These are phyloP conservation scores for Zootermopsis nevadensis DNA, from an alignment of 2,888 invertebrate species.

Conservation along the genomic window DNA sequence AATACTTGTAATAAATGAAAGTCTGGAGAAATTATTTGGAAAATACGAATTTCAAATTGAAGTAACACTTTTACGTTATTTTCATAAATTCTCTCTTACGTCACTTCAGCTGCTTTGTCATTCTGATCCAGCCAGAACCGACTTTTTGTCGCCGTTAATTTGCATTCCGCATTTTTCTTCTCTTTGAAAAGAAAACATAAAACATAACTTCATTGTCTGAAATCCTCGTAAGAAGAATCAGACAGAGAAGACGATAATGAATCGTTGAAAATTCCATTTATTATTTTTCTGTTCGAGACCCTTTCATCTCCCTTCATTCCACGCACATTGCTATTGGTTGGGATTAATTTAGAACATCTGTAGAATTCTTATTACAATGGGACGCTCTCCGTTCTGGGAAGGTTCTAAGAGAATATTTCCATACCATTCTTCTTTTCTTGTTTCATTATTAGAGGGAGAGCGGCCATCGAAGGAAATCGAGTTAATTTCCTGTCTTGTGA, in stretches of 20 bases:
- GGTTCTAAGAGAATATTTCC: conserved; percentile 23
- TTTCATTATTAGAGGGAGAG: conserved; percentile 18
- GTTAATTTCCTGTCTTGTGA: conserved; percentile 28
- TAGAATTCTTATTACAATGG: conserved; percentile 22
- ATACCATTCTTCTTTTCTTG: conserved; percentile 29
- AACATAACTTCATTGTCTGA: conserved; percentile 2
- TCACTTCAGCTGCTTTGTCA: too few relatives aligned
- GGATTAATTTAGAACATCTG: conserved; percentile 35
- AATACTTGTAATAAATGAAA: too few relatives aligned
- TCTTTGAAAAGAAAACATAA: not conserved
- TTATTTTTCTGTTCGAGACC: conserved; percentile 31
- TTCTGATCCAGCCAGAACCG: too few relatives aligned
- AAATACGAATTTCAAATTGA: too few relatives aligned
- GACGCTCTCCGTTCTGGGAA: not conserved
- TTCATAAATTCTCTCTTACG: too few relatives aligned
- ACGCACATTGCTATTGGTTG: conserved; percentile 33
- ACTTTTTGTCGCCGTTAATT: too few relatives aligned
- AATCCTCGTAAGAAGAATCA: not conserved
- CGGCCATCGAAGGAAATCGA: conserved; percentile 18
- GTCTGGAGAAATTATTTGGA: too few relatives aligned
- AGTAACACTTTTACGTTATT: too few relatives aligned
- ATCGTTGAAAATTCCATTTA: conserved; percentile 40
- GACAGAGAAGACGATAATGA: conserved; percentile 12
- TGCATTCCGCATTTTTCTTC: too few relatives aligned
- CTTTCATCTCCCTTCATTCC: conserved; percentile 35